phyloP scores from a whole-genome alignment of 2,888 invertebrate genomes.

The Tipula unca region DNA sequence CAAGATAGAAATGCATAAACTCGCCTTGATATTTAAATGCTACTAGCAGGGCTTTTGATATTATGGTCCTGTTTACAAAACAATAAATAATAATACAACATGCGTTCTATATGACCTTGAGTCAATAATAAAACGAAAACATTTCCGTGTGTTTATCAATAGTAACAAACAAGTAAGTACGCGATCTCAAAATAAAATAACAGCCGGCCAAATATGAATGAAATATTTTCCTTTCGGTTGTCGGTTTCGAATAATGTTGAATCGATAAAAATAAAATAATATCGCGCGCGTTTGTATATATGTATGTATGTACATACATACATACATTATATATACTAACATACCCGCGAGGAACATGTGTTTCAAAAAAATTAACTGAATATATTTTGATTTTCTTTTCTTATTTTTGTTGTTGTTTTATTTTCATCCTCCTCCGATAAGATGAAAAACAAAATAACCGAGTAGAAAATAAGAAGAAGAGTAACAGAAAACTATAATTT shows the following conservation, averaged over 20 bases:
- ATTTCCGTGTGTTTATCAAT: neutral
- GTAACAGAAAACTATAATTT: conserved; percentile 8
- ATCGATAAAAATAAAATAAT: neutral
- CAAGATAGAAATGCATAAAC: too few species aligned
- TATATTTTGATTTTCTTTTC: neutral
- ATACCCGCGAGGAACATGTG: neutral
- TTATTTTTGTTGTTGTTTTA: neutral
- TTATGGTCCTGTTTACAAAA: too few species aligned
- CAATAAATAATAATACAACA: neutral
- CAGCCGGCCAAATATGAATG: neutral
- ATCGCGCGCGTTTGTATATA: neutral
- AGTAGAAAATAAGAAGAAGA: neutral
- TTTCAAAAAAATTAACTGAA: neutral
- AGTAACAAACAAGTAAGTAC: neutral
- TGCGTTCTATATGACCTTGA: neutral
- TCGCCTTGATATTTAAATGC: too few species aligned
- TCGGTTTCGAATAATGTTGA: neutral
- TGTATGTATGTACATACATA: too few species aligned
- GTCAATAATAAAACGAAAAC: neutral
- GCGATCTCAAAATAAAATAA: neutral
- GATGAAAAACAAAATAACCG: neutral
- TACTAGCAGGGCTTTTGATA: too few species aligned
- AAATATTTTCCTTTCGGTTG: neutral
- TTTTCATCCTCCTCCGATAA: neutral
- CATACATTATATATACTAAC: too few species aligned